A percentile compares a stretch with the other conserved stretches of the same genome.
These are phyloP conservation scores for Cyphomyrus discorhynchus DNA, from an alignment of 2,113 vertebrate species.

Conservation along the genomic window DNA sequence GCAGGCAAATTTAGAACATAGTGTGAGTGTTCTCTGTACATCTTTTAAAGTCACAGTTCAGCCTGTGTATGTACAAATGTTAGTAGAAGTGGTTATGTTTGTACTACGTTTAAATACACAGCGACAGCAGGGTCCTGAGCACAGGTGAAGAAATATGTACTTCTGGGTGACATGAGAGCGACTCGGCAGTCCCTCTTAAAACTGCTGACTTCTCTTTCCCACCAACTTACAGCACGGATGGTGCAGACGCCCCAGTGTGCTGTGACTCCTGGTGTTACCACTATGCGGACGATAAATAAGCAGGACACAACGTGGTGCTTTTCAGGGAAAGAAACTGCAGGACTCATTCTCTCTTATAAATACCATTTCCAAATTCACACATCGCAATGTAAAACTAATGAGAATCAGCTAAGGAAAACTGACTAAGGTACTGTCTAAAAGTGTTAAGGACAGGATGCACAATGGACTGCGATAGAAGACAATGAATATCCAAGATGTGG, in stretches of 20 bases:
- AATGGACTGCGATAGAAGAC: slow-evolving; percentile 41
- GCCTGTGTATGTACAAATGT: background rate
- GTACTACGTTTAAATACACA: background rate
- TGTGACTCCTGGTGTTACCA: background rate
- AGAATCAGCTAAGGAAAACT: slow-evolving; percentile 34
- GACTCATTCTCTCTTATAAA: slow-evolving; percentile 52
- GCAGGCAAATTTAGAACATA: background rate
- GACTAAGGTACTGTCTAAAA: slow-evolving; percentile 30
- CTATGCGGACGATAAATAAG: background rate
- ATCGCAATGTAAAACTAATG: slow-evolving; percentile 45
- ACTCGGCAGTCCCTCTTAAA: background rate
- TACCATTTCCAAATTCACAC: slow-evolving; percentile 48
- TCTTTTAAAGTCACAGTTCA: background rate
- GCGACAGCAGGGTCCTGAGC: background rate
- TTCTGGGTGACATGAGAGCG: background rate
- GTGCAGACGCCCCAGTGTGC: background rate
- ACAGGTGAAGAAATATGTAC: background rate
- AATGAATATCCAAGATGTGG: background rate
- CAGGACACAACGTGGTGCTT: background rate
- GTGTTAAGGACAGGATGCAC: slow-evolving; percentile 10
- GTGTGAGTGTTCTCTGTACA: background rate
- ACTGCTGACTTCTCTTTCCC: background rate
- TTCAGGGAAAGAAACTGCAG: slow-evolving; percentile 16
- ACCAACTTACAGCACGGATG: background rate
- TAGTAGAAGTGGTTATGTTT: slow-evolving; percentile 3